Base-by-base conservation (phyloP, 2,113 vertebrate genomes). In the Oxygymnocypris stewartii region DNA sequence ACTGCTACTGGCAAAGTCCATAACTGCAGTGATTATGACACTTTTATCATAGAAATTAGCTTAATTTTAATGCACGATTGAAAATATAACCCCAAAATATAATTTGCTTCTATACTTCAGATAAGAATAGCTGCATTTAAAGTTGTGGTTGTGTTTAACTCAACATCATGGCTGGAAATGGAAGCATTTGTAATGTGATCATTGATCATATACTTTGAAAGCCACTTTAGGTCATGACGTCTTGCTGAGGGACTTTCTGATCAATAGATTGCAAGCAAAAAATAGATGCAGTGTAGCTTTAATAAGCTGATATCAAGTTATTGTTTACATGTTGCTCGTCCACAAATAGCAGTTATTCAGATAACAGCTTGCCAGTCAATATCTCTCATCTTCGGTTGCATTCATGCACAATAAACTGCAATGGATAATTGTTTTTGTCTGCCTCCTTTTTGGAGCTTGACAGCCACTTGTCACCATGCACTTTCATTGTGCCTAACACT, bases 341-440 rank as follows among this genome's bases (percentile, higher is more conserved):
- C 25, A 65, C 79, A 81, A 47, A 44, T 61, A 80, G 57, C 10
- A 82, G 61, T 67, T 13, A 82, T 31, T 82, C 37, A 49, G 61
- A 82, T 25, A 44, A 28, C 37, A 67, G 40, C 61, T 82, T 47
- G 59, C 79, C 44, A 47, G 79, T 82, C 40, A 20, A 47, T 82
- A 67, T 67, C 40, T 67, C n/a, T 61, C n/a, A 47, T 47, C 59
- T 65, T 81, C 59, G 67, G 40, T 47, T 25, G 35, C n/a, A 65
- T 47, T 81, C 40, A 63, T 47, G 79, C 57, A 40, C 54, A 65
- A 42, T 44, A 65, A 81, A 44, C 4, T 42, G 23, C 79, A 42
- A 81, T 44, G 57, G 75, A 51, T 51, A 25, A 77, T 28, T 5
- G 25, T 44, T 16, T 77, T 77, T 49, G 25, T 51, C 73, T 47